These are phyloP conservation scores for Anas bernieri DNA, from an alignment of 2,797 vertebrate species.

Conservation along the genomic window DNA sequence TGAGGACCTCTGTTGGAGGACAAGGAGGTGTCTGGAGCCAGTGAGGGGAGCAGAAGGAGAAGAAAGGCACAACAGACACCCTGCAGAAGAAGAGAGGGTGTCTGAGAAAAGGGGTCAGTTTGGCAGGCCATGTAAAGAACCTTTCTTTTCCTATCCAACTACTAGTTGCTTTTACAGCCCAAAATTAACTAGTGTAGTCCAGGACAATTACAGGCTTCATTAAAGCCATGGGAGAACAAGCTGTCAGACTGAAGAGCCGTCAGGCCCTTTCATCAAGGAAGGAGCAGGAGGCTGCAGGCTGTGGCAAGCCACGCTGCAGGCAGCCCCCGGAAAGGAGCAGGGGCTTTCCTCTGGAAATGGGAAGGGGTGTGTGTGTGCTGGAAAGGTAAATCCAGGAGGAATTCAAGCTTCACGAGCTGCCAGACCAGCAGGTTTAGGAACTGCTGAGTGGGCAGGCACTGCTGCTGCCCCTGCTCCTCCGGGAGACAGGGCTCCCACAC, in stretches of 20 bases:
- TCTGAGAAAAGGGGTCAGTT: neutral
- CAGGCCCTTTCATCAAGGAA: neutral
- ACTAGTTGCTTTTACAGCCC: neutral
- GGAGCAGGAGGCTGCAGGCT: neutral
- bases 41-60: neutral
- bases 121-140: conserved; percentile 2
- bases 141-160: conserved; percentile 30
- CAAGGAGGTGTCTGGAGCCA: neutral
- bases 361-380: neutral
- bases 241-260: conserved; percentile 16
- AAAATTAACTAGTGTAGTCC: conserved; percentile 27
- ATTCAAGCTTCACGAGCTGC: neutral
- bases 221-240: conserved; percentile 30
- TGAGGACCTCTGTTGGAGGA: neutral
- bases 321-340: neutral
- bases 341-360: neutral
- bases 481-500: neutral
- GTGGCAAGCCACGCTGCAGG: neutral
- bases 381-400: neutral
- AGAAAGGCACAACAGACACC: fast-evolving
- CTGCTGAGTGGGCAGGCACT: neutral
- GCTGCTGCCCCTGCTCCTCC: neutral
- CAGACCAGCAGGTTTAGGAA: fast-evolving
- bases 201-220: conserved; percentile 44
- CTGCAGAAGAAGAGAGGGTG: neutral